A percentile compares a stretch with the other conserved stretches of the same genome.
These are phyloP conservation scores for Eulithis testata DNA, from an alignment of 2,888 invertebrate species.

Conservation along the genomic window DNA sequence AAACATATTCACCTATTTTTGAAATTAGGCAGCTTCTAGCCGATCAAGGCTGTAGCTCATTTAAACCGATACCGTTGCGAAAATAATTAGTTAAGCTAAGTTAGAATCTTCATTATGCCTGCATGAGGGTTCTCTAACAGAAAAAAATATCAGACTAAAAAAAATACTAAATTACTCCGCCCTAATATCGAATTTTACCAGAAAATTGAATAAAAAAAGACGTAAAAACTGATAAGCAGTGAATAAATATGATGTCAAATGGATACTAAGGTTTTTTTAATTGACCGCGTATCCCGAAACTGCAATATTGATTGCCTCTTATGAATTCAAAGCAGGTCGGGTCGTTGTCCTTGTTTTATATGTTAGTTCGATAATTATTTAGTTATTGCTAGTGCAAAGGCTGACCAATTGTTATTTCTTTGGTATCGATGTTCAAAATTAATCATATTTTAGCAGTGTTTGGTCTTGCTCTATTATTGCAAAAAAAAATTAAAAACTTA, in stretches of 20 bases:
- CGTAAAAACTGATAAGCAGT: not conserved
- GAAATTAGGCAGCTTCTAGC: conserved; percentile 2
- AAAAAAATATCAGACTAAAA: not conserved
- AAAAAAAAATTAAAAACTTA: too few species aligned
- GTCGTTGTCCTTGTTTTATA: conserved; percentile 6
- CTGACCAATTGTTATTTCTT: not conserved
- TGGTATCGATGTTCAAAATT: conserved; percentile 6
- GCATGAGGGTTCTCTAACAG: not conserved
- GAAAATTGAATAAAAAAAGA: not conserved
- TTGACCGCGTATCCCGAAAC: conserved; percentile 1
- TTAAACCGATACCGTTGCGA: conserved; percentile 5
- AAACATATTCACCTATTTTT: not conserved
- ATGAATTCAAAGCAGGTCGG: conserved; percentile 2
- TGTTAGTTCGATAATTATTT: not conserved
- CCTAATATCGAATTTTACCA: too few species aligned
- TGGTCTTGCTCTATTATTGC: too few species aligned
- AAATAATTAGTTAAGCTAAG: conserved; percentile 6
- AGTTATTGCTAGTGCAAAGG: not conserved
- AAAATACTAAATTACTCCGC: too few species aligned
- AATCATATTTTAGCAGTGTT: too few species aligned
- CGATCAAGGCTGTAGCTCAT: conserved; percentile 12
- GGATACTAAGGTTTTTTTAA: not conserved
- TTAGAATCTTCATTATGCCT: not conserved
- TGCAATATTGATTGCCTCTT: conserved; percentile 2
- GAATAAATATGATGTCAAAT: not conserved